Conservation (phyloP, 2,797 vertebrate species). For the Pelochelys cantorii region DNA sequence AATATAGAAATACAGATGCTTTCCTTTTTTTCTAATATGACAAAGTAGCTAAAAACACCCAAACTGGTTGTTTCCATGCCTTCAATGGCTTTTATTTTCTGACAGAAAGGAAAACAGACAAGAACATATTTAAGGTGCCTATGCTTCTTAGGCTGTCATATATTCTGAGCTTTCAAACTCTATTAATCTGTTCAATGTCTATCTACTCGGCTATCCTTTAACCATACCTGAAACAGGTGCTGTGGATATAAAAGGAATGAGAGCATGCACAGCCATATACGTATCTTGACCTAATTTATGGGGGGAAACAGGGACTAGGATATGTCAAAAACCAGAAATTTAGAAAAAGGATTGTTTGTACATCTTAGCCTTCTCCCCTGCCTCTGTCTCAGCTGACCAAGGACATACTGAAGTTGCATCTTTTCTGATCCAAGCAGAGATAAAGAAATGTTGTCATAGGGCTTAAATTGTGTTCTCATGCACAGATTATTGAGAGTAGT, state of each 20-base stretch:
- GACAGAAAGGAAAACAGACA: conserved; percentile 1
- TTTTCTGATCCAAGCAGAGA: neutral
- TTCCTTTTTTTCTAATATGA: neutral
- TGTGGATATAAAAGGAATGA: neutral
- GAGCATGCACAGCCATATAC: rapidly evolving
- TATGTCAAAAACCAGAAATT: conserved; percentile 1
- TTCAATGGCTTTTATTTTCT: conserved; percentile 1
- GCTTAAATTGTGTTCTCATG: conserved; percentile 12
- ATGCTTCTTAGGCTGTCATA: neutral
- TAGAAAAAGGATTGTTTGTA: neutral
- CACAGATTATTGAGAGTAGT: neutral
- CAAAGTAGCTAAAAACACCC: neutral
- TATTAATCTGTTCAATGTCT: neutral
- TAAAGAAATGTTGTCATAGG: conserved; percentile 10
- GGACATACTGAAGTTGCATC: neutral
- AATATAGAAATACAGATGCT: conserved; percentile 4
- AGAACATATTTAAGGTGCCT: conserved; percentile 14
- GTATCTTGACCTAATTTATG: conserved; percentile 6
- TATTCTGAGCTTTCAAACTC: neutral
- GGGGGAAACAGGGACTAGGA: neutral
- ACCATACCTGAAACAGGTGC: neutral
- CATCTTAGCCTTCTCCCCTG: neutral
- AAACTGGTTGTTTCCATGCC: neutral
- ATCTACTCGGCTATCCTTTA: conserved; percentile 23
- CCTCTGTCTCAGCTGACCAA: neutral